Percentiles rank a stretch among this genome's conserved stretches.
Evolutionary conservation across 2,113 vertebrate genomes (phyloP).

Genomic region (Mesocricetus auratus): DNA sequence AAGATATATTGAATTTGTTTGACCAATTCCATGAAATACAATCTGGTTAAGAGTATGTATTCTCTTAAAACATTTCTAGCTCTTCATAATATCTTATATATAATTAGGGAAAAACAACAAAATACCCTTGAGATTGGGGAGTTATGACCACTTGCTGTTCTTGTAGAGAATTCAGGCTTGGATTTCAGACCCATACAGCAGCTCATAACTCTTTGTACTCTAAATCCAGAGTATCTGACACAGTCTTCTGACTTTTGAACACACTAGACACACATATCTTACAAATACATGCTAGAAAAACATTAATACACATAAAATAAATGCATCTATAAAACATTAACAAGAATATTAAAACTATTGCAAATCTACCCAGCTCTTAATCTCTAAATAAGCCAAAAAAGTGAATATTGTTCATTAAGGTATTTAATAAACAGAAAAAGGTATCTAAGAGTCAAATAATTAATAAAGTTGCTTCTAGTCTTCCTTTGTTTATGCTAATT

Average conservation of each 20-base stretch:
- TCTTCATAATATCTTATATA: background rate
- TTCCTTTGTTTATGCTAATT: background rate
- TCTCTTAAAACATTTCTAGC: background rate
- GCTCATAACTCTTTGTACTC: background rate
- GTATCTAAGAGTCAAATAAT: too few relatives aligned
- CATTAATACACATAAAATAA: background rate
- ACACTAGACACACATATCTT: background rate
- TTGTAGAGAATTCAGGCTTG: background rate
- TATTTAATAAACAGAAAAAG: too few relatives aligned
- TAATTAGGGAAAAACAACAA: background rate
- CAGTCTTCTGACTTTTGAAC: background rate
- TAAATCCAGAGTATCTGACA: background rate
- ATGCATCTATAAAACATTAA: background rate
- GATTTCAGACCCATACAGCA: background rate
- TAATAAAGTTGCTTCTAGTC: background rate
- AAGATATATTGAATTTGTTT: background rate
- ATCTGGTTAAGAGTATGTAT: background rate
- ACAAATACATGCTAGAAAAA: background rate
- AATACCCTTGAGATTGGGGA: rapidly evolving
- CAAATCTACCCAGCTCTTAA: background rate
- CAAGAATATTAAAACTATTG: background rate
- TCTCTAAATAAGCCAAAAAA: background rate
- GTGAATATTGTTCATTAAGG: background rate
- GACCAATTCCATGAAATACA: background rate
- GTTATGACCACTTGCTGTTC: background rate